These are phyloP conservation scores for Pseudobourletiella spinata DNA, from an alignment of 1,140 invertebrate species.

Conservation along the genomic window DNA sequence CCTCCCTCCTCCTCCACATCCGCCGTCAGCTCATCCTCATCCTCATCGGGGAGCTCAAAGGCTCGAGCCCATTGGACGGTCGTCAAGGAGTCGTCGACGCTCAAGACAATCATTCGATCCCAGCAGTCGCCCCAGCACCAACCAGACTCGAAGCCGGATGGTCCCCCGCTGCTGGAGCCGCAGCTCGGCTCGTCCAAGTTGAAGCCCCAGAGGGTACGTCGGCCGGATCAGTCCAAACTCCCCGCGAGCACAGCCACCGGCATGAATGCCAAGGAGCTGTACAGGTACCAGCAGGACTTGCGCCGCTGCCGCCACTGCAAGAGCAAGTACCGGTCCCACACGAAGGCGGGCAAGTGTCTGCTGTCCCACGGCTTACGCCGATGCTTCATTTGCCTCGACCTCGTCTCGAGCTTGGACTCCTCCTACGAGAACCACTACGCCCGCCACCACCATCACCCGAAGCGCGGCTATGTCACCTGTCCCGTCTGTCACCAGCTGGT, in stretches of 20 bases:
- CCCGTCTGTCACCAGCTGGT: background rate
- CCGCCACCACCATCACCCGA: background rate
- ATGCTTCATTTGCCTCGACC: slow-evolving; percentile 1
- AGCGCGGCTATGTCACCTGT: background rate
- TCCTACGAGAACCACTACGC: background rate
- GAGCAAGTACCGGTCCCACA: background rate
- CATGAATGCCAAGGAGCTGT: no score
- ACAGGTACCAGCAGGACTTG: background rate
- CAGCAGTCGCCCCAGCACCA: background rate
- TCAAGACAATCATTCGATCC: background rate
- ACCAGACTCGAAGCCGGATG: no score
- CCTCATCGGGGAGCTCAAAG: background rate
- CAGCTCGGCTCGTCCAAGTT: background rate
- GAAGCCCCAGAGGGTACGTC: background rate
- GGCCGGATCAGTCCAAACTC: background rate
- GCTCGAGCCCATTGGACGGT: background rate
- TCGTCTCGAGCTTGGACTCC: background rate
- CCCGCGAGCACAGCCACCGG: no score
- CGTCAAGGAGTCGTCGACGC: no score
- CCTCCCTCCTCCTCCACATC: background rate
- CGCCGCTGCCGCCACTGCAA: background rate
- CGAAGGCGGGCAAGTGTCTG: background rate
- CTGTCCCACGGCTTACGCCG: slow-evolving; percentile 3
- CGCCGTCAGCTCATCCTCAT: background rate
- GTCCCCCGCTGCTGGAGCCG: background rate